Evolutionary conservation across 2,797 vertebrate species (phyloP), one percentile per base, ranked within the genome.

Genomic region (Sebastes oblongus): DNA sequence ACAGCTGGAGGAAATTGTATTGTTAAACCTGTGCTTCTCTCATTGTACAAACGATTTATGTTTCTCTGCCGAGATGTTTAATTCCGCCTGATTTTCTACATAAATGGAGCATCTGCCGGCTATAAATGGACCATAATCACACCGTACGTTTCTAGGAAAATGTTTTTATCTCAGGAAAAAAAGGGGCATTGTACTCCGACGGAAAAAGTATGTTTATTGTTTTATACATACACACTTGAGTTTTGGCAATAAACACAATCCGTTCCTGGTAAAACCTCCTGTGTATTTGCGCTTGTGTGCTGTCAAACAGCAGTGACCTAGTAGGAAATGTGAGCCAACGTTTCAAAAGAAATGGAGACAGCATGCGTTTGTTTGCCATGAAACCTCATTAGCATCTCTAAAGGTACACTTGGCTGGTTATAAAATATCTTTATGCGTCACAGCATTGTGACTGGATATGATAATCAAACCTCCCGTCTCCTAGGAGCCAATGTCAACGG

Each of bases 161-260:
- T 25, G 20, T 54, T 84, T 87, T 85, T 66, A 86, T 75, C 72
- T 86, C 86, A 83, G 75, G 84, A 81, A 77, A 61, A 61, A 70
- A 22, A 16, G 13, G 62, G 24, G 8, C 46, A 22, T 59, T 82
- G 25, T 77, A 64, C n/a, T 82, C 58, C 4, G 14, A 34, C 1
- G 3, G 25, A 22, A 30, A 72, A 61, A 13, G 20, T 56, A 22
- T 8, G 0, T 24, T 59, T 20, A 22, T 2, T 22, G 3, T 83
- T 78, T 75, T 65, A 46, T 0, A 30, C 34, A 55, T 16, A 13
- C 18, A 42, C 10, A 30, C 9, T 12, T 42, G n/a, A 39, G 13
- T 85, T 82, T 89, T 75, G 6, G 13, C 8, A 94, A 86, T 92
- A 92, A 93, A 92, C 55, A 64, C 2, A 64, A 16, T n/a, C 25